These are phyloP conservation scores for Monopis laevigella DNA, from an alignment of 2,888 invertebrate species.

Conservation along the genomic window DNA sequence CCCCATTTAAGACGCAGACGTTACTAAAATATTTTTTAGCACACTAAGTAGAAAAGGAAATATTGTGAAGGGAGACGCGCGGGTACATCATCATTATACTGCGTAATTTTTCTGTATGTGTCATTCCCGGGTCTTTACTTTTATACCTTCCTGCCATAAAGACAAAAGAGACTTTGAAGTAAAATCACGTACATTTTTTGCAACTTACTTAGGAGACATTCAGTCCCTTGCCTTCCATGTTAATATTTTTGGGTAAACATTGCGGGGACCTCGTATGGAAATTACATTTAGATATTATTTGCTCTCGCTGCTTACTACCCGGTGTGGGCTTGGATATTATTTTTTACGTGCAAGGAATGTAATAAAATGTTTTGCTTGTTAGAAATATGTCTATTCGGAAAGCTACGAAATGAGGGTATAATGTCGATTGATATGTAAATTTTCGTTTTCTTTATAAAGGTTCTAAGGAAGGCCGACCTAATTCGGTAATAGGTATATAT, in stretches of 20 bases:
- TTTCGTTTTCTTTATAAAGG: conserved; percentile 42
- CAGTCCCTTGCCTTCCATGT: conserved; percentile 65
- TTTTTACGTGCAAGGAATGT: conserved; percentile 65
- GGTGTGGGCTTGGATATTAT: conserved; percentile 64
- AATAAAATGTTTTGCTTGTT: conserved; percentile 48
- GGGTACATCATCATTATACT: conserved; percentile 64
- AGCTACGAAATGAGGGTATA: conserved; percentile 23
- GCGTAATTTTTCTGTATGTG: conserved; percentile 65
- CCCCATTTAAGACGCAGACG: too few relatives aligned
- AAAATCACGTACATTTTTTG: conserved; percentile 69
- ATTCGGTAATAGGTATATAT: too few relatives aligned
- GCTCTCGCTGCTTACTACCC: conserved; percentile 56
- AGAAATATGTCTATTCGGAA: not conserved
- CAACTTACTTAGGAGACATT: conserved; percentile 67
- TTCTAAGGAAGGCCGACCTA: conserved; percentile 31
- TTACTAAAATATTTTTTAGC: conserved; percentile 52
- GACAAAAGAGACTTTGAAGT: conserved; percentile 68
- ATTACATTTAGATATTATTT: conserved; percentile 68
- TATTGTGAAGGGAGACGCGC: conserved; percentile 55
- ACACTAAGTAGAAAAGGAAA: conserved; percentile 52
- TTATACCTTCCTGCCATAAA: conserved; percentile 64
- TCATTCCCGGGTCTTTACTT: conserved; percentile 60
- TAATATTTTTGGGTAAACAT: conserved; percentile 67
- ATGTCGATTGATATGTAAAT: conserved; percentile 61
- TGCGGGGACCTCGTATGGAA: conserved; percentile 67